Evolutionary conservation across 2,113 vertebrate genomes (phyloP), one percentile per base, ranked within the genome.

Genomic region (Sprattus sprattus): DNA sequence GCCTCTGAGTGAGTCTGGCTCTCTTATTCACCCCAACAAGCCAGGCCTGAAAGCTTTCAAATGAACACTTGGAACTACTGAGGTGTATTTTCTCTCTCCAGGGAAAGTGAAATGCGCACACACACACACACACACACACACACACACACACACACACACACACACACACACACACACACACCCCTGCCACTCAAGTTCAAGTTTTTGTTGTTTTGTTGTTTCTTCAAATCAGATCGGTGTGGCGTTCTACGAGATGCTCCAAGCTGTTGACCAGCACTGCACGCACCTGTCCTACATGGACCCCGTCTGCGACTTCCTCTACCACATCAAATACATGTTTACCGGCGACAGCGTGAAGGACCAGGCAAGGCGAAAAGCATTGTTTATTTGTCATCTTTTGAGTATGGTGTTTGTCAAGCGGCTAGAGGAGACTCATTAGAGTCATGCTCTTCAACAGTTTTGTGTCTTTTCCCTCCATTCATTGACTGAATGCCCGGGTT

Each of bases 261-360:
- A 98, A 92, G 96, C 96, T 0, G 97, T 99, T 32, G 98, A 99
- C 92, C 97, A 97, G 49, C 97, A 96, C 91, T 98, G 96, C 81
- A 89, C 96, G 0, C 97, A 99, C 78, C 94, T 99, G 88, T 95
- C 94, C 91, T 98, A 97, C 91, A 97, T 99, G 96, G 98, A 99
- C 91, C 97, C 98, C 13, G 97, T 99, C 91, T 99, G 98, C 93
- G 98, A 99, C 91, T 99, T 99, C 92, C 94, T 99, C 0, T 99
- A 99, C 89, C 98, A 99, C 86, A 97, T 99, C 92, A 99, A 99
- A 82, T 99, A 99, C 45, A 99, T 99, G 98, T 99, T 99, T 94
- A 99, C 98, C 11, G 98, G 98, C 39, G 98, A 99, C 95, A 99
- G 98, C 0, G 97, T 99, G 87, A 99, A 99, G 91, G 98, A 99